Conservation (phyloP, 2,888 invertebrate genomes). For the Noctua comes region DNA sequence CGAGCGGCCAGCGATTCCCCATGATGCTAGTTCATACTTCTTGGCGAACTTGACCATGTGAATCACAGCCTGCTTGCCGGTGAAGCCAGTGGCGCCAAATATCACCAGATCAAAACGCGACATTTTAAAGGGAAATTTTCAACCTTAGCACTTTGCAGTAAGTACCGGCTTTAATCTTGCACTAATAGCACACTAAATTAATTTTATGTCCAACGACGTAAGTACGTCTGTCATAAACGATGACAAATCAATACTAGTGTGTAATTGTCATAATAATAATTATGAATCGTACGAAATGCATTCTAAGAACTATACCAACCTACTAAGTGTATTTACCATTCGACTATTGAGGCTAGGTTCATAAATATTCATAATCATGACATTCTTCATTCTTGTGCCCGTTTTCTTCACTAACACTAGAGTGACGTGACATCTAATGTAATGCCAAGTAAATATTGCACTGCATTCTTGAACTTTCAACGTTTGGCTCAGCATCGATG, state of each 20-base stretch:
- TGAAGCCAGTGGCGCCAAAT: slow-evolving; percentile 98
- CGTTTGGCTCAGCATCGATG: not conserved
- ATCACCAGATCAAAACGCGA: slow-evolving; percentile 94
- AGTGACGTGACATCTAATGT: not conserved
- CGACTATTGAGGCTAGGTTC: not conserved
- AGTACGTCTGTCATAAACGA: slow-evolving; percentile 1
- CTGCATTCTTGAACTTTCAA: not conserved
- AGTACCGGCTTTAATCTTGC: slow-evolving; percentile 18
- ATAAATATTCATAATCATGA: not conserved
- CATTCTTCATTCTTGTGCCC: not conserved
- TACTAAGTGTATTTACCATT: not conserved
- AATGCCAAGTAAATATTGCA: not conserved
- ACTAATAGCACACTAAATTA: slow-evolving; percentile 16
- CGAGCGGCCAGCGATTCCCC: slow-evolving; percentile 97
- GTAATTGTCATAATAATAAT: not conserved
- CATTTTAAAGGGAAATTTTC: slow-evolving; percentile 69
- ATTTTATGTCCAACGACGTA: not conserved
- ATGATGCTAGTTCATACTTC: slow-evolving; percentile 90
- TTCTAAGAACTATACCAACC: rapidly evolving
- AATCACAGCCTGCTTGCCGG: slow-evolving; percentile 95
- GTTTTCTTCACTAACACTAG: not conserved
- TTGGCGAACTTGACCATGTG: slow-evolving; percentile 89
- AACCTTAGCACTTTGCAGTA: not conserved
- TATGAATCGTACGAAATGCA: not conserved
- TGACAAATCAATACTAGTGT: not conserved